These are phyloP conservation scores for Chloebia gouldiae DNA, from an alignment of 2,113 vertebrate species.

Conservation along the genomic window DNA sequence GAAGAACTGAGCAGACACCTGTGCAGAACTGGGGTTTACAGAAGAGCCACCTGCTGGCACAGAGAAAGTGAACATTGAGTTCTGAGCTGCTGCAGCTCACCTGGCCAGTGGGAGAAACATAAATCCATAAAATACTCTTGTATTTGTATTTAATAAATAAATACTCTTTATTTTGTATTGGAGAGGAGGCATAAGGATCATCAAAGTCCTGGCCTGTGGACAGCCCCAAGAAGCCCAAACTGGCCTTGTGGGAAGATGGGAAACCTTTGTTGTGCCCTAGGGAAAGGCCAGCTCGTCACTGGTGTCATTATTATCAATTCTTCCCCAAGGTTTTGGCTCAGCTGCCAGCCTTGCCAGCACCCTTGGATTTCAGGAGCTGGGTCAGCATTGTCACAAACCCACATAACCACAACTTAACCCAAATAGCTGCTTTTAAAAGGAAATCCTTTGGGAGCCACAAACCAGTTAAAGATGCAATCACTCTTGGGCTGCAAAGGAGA, in stretches of 20 bases:
- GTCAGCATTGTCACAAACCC: background rate
- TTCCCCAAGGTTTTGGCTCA: background rate
- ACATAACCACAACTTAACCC: background rate
- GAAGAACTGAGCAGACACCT: background rate
- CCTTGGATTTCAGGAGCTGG: background rate
- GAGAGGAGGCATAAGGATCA: background rate
- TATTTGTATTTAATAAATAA: too few species aligned
- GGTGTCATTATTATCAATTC: background rate
- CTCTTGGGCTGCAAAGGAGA: constrained; percentile 15
- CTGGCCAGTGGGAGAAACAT: background rate
- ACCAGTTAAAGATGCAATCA: constrained; percentile 46
- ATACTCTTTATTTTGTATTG: too few species aligned
- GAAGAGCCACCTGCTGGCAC: background rate
- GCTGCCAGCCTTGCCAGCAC: background rate
- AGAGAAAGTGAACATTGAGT: rapidly evolving
- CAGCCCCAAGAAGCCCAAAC: rapidly evolving
- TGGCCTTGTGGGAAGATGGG: background rate
- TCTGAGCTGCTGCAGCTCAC: background rate
- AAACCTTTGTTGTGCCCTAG: background rate
- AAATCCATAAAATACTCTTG: background rate
- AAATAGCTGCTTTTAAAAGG: background rate
- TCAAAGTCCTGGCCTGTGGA: background rate
- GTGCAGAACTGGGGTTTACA: background rate
- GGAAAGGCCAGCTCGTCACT: background rate
- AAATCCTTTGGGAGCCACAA: background rate